Evolutionary conservation across 2,888 invertebrate genomes (phyloP), one percentile per base, ranked within the genome.

Genomic region (Lasiommata megera): DNA sequence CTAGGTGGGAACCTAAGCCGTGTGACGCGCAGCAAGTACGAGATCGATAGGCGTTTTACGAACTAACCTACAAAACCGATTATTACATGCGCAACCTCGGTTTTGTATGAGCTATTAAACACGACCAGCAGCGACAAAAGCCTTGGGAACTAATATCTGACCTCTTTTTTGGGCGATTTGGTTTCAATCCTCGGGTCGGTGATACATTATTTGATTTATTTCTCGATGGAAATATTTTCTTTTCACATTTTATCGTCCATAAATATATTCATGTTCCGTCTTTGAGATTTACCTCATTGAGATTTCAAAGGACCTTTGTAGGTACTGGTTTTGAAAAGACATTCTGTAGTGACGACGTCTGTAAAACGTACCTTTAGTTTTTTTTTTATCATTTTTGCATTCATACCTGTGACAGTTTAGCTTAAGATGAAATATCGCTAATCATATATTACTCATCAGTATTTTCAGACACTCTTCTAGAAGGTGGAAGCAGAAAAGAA

Each of bases 61-160:
- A 14, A 38, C 14, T 44, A 36, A 54, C 48, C 53, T 46, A 59
- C 59, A 56, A 59, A 61, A 62, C 59, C 59, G 56, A 54, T 56
- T 62, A 59, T 62, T 56, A 59, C 54, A 56, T 59, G 52, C 43
- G 55, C 50, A 62, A 56, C 58, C 55, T 58, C 56, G 50, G 62
- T 56, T 56, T 61, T 58, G 58, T 57, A 50, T 56, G 17, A 50
- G 55, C 58, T 61, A 61, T 61, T 59, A 55, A 55, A 48, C 48
- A 38, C 48, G 38, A 37, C 52, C 38, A 38, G 29, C 34, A 54
- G 50, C 54, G 52, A 52, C 52, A 52, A 54, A 40, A 54, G 46
- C 44, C 46, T 40, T 50, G 58, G 54, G 41, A 54, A 51, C 50
- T 51, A 51, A 58, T 50, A 58, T 54, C 37, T 50, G 44, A 43